Evolutionary conservation across 2,888 invertebrate genomes (phyloP).

Genomic region (Cephus runcator): DNA sequence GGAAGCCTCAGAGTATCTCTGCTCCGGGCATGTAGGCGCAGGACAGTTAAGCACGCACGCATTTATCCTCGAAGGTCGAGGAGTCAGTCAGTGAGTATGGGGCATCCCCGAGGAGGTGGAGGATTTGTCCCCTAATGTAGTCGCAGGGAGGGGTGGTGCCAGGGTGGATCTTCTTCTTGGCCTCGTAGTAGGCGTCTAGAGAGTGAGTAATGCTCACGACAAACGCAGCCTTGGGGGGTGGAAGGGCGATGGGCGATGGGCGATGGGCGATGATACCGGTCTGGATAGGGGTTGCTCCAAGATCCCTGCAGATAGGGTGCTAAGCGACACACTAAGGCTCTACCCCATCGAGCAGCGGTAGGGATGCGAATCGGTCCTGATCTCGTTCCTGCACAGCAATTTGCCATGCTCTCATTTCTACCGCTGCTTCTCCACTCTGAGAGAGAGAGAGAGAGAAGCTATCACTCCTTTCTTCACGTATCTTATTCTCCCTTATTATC

Average conservation of each 20-base stretch:
- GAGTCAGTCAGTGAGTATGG: neutral
- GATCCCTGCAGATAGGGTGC: constrained; percentile 64
- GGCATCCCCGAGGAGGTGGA: constrained; percentile 12
- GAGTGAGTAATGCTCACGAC: constrained; percentile 66
- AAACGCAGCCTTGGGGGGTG: constrained; percentile 59
- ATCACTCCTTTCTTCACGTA: too few species aligned
- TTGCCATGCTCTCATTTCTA: constrained; percentile 42
- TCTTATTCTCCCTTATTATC: too few species aligned
- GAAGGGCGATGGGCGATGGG: constrained; percentile 13
- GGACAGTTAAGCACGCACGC: neutral
- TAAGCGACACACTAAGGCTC: constrained; percentile 64
- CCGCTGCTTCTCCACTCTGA: too few species aligned
- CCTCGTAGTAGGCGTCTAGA: constrained; percentile 57
- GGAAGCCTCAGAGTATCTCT: too few species aligned
- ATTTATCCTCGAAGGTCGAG: neutral
- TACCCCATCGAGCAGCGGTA: constrained; percentile 17
- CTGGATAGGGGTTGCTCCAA: constrained; percentile 25
- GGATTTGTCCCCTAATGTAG: constrained; percentile 65
- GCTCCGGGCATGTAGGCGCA: too few species aligned
- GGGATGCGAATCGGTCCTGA: constrained; percentile 34
- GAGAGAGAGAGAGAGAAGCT: too few species aligned
- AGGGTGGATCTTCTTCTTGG: constrained; percentile 14
- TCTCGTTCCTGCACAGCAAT: constrained; percentile 49
- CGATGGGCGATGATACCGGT: constrained; percentile 2
- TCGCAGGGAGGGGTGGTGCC: constrained; percentile 49